These are phyloP conservation scores for Cettia cetti DNA, from an alignment of 2,113 vertebrate species.

Conservation along the genomic window DNA sequence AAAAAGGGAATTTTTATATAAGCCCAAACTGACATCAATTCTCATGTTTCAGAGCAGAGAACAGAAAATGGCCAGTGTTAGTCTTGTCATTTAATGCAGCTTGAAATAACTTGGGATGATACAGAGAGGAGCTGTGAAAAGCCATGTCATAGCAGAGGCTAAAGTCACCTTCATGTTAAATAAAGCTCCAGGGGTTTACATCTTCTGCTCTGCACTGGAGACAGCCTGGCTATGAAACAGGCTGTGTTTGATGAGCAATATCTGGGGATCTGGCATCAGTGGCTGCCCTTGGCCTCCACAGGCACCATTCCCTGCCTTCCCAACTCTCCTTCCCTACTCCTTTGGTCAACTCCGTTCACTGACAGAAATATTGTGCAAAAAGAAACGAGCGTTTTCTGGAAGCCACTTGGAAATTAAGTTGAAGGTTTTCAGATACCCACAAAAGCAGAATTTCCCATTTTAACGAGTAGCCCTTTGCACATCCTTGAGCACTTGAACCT, in stretches of 20 bases:
- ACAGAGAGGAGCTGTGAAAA: background rate
- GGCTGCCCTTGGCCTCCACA: background rate
- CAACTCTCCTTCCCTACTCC: background rate
- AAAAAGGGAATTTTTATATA: background rate
- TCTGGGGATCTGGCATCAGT: background rate
- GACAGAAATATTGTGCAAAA: background rate
- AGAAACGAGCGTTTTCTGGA: background rate
- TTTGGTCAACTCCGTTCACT: background rate
- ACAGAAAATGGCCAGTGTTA: background rate
- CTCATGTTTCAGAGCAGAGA: background rate
- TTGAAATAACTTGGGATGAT: background rate
- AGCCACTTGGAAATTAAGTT: background rate
- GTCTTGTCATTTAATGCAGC: background rate
- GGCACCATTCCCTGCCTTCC: background rate
- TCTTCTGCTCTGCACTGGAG: background rate
- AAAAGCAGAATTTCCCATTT: background rate
- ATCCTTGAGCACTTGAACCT: background rate
- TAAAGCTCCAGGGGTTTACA: background rate
- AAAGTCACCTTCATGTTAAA: background rate
- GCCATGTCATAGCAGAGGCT: background rate
- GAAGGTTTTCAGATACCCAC: background rate
- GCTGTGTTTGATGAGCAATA: background rate
- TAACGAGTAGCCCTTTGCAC: background rate
- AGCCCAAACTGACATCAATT: background rate
- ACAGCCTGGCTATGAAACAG: background rate